phyloP scores from a whole-genome alignment of 2,113 vertebrate species.

The Pomatorhinus ruficollis region DNA sequence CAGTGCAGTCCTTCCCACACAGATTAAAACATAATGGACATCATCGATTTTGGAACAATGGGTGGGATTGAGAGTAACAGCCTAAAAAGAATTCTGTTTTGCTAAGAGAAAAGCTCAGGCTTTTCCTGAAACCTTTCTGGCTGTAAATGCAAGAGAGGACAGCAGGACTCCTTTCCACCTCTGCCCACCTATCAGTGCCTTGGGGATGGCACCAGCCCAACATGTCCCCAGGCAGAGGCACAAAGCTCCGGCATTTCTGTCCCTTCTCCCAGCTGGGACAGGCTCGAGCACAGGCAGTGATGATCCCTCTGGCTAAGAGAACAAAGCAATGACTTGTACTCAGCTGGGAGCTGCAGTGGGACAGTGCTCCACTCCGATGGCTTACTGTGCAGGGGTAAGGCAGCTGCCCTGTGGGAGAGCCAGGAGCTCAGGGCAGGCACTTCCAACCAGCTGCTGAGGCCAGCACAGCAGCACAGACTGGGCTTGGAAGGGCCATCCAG shows the following conservation, averaged over 20 bases:
- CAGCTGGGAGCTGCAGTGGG: background rate
- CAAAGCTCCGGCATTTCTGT: background rate
- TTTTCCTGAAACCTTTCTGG: background rate
- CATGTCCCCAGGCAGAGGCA: background rate
- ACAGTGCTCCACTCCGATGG: rapidly evolving
- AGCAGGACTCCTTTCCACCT: background rate
- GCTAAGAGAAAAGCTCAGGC: background rate
- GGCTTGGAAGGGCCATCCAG: background rate
- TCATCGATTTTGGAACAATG: background rate
- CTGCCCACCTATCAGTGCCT: background rate
- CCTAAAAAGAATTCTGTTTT: background rate
- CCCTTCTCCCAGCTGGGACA: background rate
- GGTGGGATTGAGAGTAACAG: background rate
- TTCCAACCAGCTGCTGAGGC: background rate
- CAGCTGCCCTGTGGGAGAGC: background rate
- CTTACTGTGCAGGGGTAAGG: background rate
- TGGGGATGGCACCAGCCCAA: background rate
- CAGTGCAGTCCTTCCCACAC: background rate
- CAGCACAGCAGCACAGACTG: background rate
- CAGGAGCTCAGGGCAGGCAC: background rate
- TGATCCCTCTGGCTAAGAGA: background rate
- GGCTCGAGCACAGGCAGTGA: rapidly evolving
- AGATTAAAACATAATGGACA: background rate
- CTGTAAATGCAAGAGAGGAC: background rate
- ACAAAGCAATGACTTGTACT: background rate